Evolutionary conservation across 2,113 vertebrate species (phyloP).

Genomic region (Ptychochromis oligacanthus): DNA sequence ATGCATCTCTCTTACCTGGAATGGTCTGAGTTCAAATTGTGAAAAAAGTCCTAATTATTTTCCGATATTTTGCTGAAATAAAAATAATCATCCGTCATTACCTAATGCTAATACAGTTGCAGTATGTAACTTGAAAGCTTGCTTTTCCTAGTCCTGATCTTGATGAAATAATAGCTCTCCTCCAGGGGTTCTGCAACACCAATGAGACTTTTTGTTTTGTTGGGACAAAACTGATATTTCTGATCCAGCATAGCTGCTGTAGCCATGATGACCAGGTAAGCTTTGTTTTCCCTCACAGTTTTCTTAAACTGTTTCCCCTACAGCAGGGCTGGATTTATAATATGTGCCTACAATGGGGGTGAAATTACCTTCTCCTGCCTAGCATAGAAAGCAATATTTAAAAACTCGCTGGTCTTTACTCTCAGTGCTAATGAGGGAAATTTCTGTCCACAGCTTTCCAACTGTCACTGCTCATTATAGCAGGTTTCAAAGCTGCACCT

Average conservation of each 20-base stretch:
- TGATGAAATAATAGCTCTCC: background rate
- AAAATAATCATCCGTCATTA: conserved; percentile 1
- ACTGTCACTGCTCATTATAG: conserved; percentile 42
- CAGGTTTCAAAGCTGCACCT: conserved; percentile 23
- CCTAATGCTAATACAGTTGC: background rate
- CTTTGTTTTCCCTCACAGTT: background rate
- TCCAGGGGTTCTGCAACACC: background rate
- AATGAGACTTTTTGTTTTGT: background rate
- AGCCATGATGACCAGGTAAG: background rate
- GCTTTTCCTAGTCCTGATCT: background rate
- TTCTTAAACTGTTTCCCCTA: background rate
- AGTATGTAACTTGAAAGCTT: background rate
- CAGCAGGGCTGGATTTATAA: background rate
- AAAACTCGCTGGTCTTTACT: conserved; percentile 40
- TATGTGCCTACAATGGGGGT: conserved; percentile 8
- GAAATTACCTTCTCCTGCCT: conserved; percentile 16
- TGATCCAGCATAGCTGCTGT: background rate
- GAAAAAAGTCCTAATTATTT: background rate
- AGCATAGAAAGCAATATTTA: conserved; percentile 11
- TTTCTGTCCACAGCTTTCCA: background rate
- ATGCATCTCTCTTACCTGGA: background rate
- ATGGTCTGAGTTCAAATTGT: background rate
- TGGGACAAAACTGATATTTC: conserved; percentile 1
- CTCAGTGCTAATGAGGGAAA: conserved; percentile 31
- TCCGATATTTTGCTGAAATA: background rate